Conservation (phyloP, 2,113 vertebrate species). For the Hyla sarda region DNA sequence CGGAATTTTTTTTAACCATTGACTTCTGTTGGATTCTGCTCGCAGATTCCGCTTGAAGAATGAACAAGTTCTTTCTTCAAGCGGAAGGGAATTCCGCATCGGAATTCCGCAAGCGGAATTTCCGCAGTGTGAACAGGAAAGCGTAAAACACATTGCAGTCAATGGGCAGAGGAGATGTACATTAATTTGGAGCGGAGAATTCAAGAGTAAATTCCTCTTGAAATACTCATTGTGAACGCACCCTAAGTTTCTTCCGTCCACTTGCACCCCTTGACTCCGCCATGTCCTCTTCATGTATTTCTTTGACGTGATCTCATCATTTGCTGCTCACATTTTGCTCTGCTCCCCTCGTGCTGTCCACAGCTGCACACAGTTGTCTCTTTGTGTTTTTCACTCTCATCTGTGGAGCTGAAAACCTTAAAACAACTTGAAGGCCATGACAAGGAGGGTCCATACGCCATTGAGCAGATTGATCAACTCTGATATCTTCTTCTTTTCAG, state of each 20-base stretch:
- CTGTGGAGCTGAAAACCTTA: constrained; percentile 62
- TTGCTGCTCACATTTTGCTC: constrained; percentile 62
- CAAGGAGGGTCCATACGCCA: constrained; percentile 67
- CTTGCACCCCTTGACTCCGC: not conserved
- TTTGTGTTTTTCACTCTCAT: constrained; percentile 64
- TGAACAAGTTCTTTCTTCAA: no score
- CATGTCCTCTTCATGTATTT: constrained; percentile 61
- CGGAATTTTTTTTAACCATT: no score
- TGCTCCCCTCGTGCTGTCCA: constrained; percentile 62
- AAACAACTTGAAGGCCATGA: constrained; percentile 68
- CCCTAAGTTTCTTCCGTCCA: not conserved
- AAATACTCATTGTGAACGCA: no score
- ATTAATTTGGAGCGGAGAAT: no score
- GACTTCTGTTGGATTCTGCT: no score
- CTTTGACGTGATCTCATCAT: constrained; percentile 67
- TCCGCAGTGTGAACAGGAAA: no score
- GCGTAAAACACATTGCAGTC: no score
- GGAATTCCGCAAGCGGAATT: no score
- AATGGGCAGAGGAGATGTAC: no score
- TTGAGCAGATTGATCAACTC: constrained; percentile 69
- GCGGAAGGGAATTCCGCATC: no score
- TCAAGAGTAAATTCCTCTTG: no score
- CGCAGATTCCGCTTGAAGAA: no score
- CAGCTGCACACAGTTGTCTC: constrained; percentile 69
- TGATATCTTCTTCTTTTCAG: constrained; percentile 67